A percentile compares a stretch with the other conserved stretches of the same genome.
Conservation (phyloP, 1,140 invertebrate species). For the Leptestheria dahalacensis region DNA sequence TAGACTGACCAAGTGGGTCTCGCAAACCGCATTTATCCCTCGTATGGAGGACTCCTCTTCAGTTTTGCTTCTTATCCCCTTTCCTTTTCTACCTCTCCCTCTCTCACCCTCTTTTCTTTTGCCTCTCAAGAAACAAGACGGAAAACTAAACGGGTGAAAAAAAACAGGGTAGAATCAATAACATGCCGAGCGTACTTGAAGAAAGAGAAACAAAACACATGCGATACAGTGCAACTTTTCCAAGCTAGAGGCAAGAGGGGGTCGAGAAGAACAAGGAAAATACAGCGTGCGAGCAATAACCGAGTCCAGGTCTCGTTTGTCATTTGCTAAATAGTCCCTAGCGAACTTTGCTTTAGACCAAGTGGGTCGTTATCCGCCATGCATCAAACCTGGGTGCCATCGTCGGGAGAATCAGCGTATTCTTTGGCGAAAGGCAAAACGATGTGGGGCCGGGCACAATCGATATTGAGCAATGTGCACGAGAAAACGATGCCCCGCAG, state of each 20-base stretch:
- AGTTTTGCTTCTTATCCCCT: no score
- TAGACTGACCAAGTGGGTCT: not conserved
- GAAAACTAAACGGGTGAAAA: no score
- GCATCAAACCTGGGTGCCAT: not conserved
- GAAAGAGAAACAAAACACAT: no score
- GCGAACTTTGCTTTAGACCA: not conserved
- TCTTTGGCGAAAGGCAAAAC: not conserved
- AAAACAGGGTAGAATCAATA: no score
- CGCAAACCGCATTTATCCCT: not conserved
- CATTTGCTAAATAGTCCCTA: not conserved
- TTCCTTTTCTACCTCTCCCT: no score
- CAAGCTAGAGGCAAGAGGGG: not conserved
- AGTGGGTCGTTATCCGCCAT: not conserved
- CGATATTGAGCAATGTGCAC: not conserved
- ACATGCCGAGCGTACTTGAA: no score
- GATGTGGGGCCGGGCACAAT: not conserved
- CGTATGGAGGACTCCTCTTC: no score
- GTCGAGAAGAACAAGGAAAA: not conserved
- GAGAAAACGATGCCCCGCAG: not conserved
- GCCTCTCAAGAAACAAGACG: no score
- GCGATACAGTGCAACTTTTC: no score
- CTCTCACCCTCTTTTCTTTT: no score
- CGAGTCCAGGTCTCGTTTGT: not conserved
- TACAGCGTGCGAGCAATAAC: not conserved
- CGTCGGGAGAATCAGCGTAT: not conserved